Evolutionary conservation across 1,140 invertebrate species (phyloP), one percentile per base, ranked within the genome.

Genomic region (Drosophila kanapiae): DNA sequence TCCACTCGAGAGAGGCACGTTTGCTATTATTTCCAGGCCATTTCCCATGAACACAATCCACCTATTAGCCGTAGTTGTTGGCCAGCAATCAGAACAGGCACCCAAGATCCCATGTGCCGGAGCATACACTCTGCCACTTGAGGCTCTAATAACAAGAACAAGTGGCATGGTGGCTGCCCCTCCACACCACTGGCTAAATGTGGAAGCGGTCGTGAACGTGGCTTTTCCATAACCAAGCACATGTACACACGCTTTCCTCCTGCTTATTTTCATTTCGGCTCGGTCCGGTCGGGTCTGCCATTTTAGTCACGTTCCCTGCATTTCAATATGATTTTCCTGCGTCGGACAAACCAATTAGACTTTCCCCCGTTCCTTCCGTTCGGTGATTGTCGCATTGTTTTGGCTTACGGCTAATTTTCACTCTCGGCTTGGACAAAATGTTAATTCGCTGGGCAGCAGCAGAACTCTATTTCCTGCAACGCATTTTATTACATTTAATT

Each of bases 1-100:
- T 61, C 71, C 27, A 53, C 51, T 68, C 61, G 62, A 69, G 61
- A 72, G 83, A 80, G 79, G 80, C 84, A 88, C 84, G 84, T 88
- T 88, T 90, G 85, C 85, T 90, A 88, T 90, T 90, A 90, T 90
- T 87, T 88, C 78, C 85, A 90, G 75, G 74, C 80, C 84, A 88
- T 87, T 87, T 88, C 84, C 80, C 84, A 88, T 88, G 84, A 87
- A 83, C 85, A 84, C 79, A 87, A 56, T 75, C 74, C 59, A 75
- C 82, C 75, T 87, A 82, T 86, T 82, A 76, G 65, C 76, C 42
- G 16, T 65, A 40, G 37, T 67, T 70, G 65, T 57, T 82, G 69
- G 68, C 51, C 51, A 33, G 59, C 75, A 86, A 86, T 78, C 61
- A 75, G 58, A 64, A 76, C 60, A 63, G 37, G 47, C 53, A 54